A percentile compares a stretch with the other conserved stretches of the same genome.
phyloP scores from a whole-genome alignment of 2,113 vertebrate species.

The Steatornis caripensis region DNA sequence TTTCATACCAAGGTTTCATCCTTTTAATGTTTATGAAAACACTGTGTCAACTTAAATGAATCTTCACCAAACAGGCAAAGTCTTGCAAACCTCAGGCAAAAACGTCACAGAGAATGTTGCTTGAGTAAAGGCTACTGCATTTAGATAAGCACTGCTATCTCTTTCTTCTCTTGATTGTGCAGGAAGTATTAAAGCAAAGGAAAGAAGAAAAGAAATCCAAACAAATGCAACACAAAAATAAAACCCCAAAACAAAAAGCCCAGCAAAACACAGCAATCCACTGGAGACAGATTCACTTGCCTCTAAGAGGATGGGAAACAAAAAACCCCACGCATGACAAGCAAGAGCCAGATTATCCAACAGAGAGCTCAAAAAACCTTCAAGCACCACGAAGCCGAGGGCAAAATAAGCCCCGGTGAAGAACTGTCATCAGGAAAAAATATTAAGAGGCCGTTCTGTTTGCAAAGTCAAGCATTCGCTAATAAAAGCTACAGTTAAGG shows the following conservation, averaged over 20 bases:
- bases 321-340: neutral
- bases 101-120: neutral
- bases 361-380: neutral
- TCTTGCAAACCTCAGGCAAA: neutral
- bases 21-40: neutral
- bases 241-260: neutral
- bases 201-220: neutral
- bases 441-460: neutral
- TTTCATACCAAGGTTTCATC: neutral
- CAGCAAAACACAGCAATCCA: neutral
- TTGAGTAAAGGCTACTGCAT: neutral
- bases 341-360: neutral
- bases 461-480: neutral
- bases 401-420: neutral
- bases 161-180: neutral
- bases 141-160: neutral
- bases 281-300: neutral
- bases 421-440: neutral
- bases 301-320: neutral
- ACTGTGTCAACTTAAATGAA: neutral
- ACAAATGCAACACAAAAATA: neutral
- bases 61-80: neutral
- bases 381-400: neutral
- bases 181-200: neutral
- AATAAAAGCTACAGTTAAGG: neutral